phyloP scores from a whole-genome alignment of 2,113 vertebrate species.

The Canis aureus region DNA sequence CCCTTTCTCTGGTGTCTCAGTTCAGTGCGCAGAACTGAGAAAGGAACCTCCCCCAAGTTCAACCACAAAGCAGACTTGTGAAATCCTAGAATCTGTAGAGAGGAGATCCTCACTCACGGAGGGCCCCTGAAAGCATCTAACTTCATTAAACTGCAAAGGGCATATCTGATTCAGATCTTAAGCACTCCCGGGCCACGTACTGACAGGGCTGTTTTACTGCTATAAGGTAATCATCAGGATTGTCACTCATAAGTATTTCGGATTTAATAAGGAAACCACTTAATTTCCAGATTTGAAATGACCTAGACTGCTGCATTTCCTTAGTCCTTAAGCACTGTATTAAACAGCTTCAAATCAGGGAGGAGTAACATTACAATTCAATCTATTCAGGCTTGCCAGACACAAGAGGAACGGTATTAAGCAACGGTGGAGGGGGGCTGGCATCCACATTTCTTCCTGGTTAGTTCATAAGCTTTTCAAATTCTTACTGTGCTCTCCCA shows the following conservation, averaged over 20 bases:
- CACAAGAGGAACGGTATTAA: slow-evolving; percentile 20
- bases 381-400: slow-evolving; percentile 49
- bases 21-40: not conserved
- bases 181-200: not conserved
- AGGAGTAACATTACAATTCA: slow-evolving; percentile 41
- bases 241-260: slow-evolving; percentile 19
- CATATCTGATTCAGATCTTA: slow-evolving; percentile 14
- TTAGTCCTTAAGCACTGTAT: slow-evolving; percentile 43
- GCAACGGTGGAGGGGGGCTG: not conserved
- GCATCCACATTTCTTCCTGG: not conserved
- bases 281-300: slow-evolving; percentile 73
- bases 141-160: slow-evolving; percentile 50
- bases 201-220: not conserved
- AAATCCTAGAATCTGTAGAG: not conserved
- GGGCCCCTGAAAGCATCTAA: not conserved
- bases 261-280: slow-evolving; percentile 68
- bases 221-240: not conserved
- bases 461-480: not conserved
- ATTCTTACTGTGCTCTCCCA: not conserved
- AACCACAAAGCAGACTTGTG: slow-evolving; percentile 26
- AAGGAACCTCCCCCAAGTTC: not conserved
- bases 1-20: slow-evolving; percentile 4
- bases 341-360: slow-evolving; percentile 53
- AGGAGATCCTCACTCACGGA: not conserved
- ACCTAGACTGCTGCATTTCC: slow-evolving; percentile 35